A percentile compares a stretch with the other conserved stretches of the same genome.
Conservation (phyloP, 1,140 invertebrate species). For the Myzus persicae region DNA sequence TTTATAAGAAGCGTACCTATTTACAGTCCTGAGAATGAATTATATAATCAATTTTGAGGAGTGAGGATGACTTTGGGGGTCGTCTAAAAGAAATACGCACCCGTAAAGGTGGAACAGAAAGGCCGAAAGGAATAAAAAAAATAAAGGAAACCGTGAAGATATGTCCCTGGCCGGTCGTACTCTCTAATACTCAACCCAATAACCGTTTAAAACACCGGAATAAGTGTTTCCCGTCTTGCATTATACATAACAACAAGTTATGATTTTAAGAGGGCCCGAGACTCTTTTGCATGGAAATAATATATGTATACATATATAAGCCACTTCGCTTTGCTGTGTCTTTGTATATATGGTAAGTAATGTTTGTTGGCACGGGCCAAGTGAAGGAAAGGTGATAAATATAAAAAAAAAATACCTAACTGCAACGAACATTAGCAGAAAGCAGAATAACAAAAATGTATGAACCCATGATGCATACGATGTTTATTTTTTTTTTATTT, state of each 20-base stretch:
- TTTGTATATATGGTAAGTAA: slow-evolving; percentile 25
- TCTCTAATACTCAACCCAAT: slow-evolving; percentile 48
- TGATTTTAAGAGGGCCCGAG: slow-evolving; percentile 43
- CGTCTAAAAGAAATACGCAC: neutral
- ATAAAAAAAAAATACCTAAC: neutral
- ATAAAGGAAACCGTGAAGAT: slow-evolving; percentile 42
- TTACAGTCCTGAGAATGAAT: neutral
- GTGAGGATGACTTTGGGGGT: slow-evolving; percentile 1
- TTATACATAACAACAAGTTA: slow-evolving; percentile 47
- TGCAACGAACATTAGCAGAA: neutral
- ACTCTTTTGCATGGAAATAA: slow-evolving; percentile 23
- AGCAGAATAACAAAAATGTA: slow-evolving; percentile 1
- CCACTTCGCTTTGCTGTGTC: neutral
- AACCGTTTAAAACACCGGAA: slow-evolving; percentile 51
- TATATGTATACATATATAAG: neutral
- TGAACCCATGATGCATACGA: neutral
- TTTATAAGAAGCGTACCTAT: neutral
- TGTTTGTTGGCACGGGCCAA: neutral
- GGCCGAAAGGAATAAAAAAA: neutral
- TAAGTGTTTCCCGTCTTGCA: slow-evolving; percentile 42
- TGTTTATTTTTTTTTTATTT: neutral
- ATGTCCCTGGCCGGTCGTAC: slow-evolving; percentile 38
- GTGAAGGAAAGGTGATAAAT: slow-evolving; percentile 1
- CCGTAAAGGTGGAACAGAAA: neutral
- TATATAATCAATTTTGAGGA: slow-evolving; percentile 20